Conservation (phyloP, 2,113 vertebrate genomes). For the Takifugu bimaculatus region DNA sequence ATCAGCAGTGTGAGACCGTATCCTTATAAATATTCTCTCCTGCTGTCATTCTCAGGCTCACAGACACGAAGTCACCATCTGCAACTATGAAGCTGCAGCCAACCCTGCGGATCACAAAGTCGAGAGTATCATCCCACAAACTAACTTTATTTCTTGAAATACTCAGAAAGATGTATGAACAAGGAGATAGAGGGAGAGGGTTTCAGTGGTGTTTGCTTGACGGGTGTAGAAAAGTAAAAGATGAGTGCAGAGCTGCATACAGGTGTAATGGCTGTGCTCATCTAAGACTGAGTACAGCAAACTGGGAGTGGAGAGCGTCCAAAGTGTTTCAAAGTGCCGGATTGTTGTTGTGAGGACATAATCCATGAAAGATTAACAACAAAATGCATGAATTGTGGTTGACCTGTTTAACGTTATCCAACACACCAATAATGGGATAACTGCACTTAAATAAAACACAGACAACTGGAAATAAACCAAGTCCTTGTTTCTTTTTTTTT, state of each 20-base stretch:
- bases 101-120: slow-evolving; percentile 93
- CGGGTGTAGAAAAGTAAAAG: slow-evolving; percentile 11
- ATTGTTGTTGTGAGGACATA: slow-evolving; percentile 44
- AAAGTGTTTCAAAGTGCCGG: slow-evolving; percentile 19
- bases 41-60: slow-evolving; percentile 72
- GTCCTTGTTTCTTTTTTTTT: not conserved
- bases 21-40: not conserved
- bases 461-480: slow-evolving; percentile 24
- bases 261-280: slow-evolving; percentile 15
- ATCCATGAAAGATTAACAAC: slow-evolving; percentile 39
- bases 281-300: slow-evolving; percentile 9
- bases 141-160: slow-evolving; percentile 88
- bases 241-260: slow-evolving; percentile 16
- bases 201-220: slow-evolving; percentile 21
- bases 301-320: slow-evolving; percentile 22
- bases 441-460: slow-evolving; percentile 30
- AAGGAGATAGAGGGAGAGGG: not conserved
- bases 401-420: slow-evolving; percentile 2
- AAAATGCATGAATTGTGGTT: slow-evolving; percentile 37
- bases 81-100: slow-evolving; percentile 91
- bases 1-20: no score
- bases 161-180: not conserved
- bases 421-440: slow-evolving; percentile 10
- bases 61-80: slow-evolving; percentile 94
- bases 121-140: slow-evolving; percentile 84